A percentile compares a stretch with the other conserved stretches of the same genome.
Conservation (phyloP, 2,888 invertebrate genomes). For the Limenitis camilla region DNA sequence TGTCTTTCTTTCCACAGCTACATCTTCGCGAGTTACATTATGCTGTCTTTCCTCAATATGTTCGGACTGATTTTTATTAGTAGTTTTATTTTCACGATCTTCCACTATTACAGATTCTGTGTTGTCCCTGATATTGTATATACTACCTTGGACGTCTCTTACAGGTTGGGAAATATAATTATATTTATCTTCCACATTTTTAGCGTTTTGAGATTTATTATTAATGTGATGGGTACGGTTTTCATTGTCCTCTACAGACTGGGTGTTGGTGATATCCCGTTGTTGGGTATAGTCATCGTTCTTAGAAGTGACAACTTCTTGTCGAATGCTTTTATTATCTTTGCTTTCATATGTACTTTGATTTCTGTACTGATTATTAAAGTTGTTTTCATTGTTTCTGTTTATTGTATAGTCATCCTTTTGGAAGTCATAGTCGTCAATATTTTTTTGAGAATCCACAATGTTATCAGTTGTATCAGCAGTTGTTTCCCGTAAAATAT, state of each 20-base stretch:
- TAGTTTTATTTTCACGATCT: neutral
- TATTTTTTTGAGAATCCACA: conserved; percentile 53
- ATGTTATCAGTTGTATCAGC: conserved; percentile 41
- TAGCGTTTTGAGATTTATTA: neutral
- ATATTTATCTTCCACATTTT: neutral
- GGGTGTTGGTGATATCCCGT: conserved; percentile 7
- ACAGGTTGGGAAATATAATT: neutral
- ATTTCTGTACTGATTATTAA: neutral
- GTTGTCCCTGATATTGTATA: too few relatives aligned
- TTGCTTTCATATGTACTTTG: conserved; percentile 29
- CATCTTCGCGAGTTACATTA: conserved; percentile 36
- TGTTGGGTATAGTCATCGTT: conserved; percentile 21
- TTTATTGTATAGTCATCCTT: conserved; percentile 19
- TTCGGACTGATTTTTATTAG: neutral
- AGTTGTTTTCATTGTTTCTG: conserved; percentile 12
- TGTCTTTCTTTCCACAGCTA: conserved; percentile 41
- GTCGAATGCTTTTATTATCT: conserved; percentile 31
- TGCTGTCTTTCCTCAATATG: conserved; percentile 37
- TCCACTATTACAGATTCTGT: neutral
- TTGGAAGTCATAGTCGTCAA: conserved; percentile 46
- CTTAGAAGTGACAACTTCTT: conserved; percentile 26
- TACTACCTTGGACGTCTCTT: neutral
- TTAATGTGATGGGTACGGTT: neutral
- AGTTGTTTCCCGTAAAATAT: conserved; percentile 35
- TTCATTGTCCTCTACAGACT: neutral